Evolutionary conservation across 1,140 invertebrate species (phyloP), one percentile per base, ranked within the genome.

Genomic region (Drosophila seguyi): DNA sequence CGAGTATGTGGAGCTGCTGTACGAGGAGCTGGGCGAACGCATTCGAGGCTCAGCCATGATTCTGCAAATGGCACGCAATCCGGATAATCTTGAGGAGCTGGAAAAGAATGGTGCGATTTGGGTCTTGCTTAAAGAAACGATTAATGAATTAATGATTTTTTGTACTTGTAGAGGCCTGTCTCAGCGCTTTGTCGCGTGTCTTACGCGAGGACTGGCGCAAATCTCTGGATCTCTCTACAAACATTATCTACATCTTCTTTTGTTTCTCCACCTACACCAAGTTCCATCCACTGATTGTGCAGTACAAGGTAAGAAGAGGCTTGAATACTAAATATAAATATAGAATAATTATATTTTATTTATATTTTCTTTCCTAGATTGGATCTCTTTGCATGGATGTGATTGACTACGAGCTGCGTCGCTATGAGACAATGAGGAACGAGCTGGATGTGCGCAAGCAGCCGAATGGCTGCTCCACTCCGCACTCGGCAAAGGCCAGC

Each of bases 191-290:
- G 63, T 97, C 98, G 6, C 94, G 99, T 91, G 98, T 99, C 29
- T 93, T 99, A 41, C 94, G 98, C 83, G 99, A 99, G 94, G 99
- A 99, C 93, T 99, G 98, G 96, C 97, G 97, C 93, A 96, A 97
- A 91, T 99, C 98, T 92, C 96, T 99, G 83, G 98, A 99, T 93
- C 93, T 99, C 31, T 98, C 98, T 60, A 99, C 97, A 79, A 99
- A 99, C 93, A 98, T 99, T 90, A 96, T 99, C 69, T 98, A 98
- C 92, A 97, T 98, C 75, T 99, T 99, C 93, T 98, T 99, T 92
- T 99, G 98, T 92, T 99, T 99, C 93, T 99, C 98, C 13, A 97
- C 97, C n/a, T 99, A 99, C 92, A 96, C 96, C 77, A 96, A 98
- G 90, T 99, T 99, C 94, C 99, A 99, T 93, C 95, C 96, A 39